phyloP scores from a whole-genome alignment of 2,888 invertebrate genomes.

The Andrena bicolor region DNA sequence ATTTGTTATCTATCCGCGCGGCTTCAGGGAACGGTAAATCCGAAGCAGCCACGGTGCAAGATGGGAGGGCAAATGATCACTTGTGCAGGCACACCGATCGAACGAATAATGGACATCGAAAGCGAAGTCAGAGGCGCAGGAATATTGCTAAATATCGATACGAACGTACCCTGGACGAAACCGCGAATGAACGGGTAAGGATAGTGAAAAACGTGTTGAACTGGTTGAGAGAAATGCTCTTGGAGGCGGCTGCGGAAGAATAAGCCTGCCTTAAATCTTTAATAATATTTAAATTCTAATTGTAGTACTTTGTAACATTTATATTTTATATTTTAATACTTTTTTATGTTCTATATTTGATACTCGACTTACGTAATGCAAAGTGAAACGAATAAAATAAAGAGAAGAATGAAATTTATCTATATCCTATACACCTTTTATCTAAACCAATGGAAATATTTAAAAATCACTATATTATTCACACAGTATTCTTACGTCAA shows the following conservation, averaged over 20 bases:
- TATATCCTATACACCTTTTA: neutral
- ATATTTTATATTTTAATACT: constrained; percentile 27
- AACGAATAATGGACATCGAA: neutral
- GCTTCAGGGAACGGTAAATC: neutral
- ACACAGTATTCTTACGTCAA: no score
- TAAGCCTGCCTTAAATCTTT: neutral
- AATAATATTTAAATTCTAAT: neutral
- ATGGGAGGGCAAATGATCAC: neutral
- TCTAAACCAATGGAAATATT: neutral
- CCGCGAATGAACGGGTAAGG: constrained; percentile 53
- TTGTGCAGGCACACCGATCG: neutral
- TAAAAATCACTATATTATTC: no score
- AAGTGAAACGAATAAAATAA: constrained; percentile 9
- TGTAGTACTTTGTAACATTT: neutral
- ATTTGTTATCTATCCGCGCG: constrained; percentile 16
- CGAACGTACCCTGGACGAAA: constrained; percentile 61
- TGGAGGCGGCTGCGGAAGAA: neutral
- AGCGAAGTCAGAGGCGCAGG: constrained; percentile 4
- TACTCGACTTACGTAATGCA: neutral
- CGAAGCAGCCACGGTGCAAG: neutral
- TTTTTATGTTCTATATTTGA: constrained; percentile 9
- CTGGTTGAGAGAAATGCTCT: constrained; percentile 63
- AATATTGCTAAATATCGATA: constrained; percentile 33
- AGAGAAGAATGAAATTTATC: neutral
- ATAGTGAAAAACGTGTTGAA: constrained; percentile 60